phyloP scores from a whole-genome alignment of 2,888 invertebrate species.

The Troilus luridus region DNA sequence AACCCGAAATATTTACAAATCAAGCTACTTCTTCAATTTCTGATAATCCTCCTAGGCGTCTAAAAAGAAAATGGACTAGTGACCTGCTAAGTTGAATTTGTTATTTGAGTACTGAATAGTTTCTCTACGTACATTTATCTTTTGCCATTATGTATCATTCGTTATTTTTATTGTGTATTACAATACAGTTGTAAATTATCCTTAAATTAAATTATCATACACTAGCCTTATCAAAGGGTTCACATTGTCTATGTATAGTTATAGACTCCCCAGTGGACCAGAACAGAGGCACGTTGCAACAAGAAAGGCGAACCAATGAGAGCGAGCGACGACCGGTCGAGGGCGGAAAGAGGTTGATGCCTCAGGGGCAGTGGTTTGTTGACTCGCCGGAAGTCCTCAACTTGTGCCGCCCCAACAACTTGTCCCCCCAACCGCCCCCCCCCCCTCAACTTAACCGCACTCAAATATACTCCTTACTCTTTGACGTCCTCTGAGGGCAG shows the following conservation, averaged over 20 bases:
- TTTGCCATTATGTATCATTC: too few relatives aligned
- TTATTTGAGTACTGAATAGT: too few relatives aligned
- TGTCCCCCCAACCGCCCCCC: background rate
- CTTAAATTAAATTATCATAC: too few relatives aligned
- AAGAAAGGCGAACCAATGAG: background rate
- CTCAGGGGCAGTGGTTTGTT: constrained; percentile 43
- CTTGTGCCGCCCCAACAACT: background rate
- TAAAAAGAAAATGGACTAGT: too few relatives aligned
- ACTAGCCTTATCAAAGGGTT: background rate
- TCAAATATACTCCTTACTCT: constrained; percentile 24
- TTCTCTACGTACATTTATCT: too few relatives aligned
- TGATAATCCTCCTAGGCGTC: too few relatives aligned
- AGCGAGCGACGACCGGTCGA: background rate
- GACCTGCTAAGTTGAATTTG: too few relatives aligned
- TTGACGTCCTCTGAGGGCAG: background rate
- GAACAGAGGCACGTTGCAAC: too few relatives aligned
- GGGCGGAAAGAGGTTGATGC: constrained; percentile 30
- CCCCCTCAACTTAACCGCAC: background rate
- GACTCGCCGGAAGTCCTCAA: background rate
- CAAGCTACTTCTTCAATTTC: too few relatives aligned
- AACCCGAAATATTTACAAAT: too few relatives aligned
- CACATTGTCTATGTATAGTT: background rate
- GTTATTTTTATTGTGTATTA: too few relatives aligned
- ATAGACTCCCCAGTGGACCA: background rate
- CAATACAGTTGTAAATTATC: too few relatives aligned